Evolutionary conservation across 2,113 vertebrate genomes (phyloP), one percentile per base, ranked within the genome.

Genomic region (Cercocebus atys): DNA sequence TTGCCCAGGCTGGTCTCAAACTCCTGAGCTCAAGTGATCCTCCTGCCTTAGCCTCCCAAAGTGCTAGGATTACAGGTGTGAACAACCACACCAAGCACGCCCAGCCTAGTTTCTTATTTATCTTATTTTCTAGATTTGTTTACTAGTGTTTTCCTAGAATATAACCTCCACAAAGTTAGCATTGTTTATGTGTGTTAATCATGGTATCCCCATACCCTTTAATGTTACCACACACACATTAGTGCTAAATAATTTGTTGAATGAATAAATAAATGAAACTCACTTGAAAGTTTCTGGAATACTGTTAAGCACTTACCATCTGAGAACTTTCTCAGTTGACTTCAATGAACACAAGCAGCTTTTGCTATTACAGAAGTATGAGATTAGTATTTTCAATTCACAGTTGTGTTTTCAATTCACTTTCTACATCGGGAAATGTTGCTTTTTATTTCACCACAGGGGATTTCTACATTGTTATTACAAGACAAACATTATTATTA

Each of bases 401-500:
- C 25, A 95, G 80, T 97, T 94, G n/a, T 94, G 86, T 92, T 97
- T 96, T 96, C 78, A 91, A 12, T 93, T 96, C 38, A 93, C 8
- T 82, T 85, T 70, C 59, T 66, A n/a, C 16, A 73, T 57, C 50
- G 61, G 59, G 20, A 70, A 95, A 90, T 88, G 38, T 61, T 89
- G 2, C 32, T 66, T 96, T 97, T 92, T 81, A 80, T 87, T 76
- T 25, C 22, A 68, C 82, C 27, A 43, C 64, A 59, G 52, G 43
- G 43, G 10, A 23, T 55, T 89, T 84, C 35, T 85, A 43, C 23
- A 40, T 87, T 90, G 86, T 95, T 87, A 93, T 89, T 89, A 73
- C 3, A 94, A 57, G n/a, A 92, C 7, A 90, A 95, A 90, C 55
- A 35, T 59, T 93, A 52, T 73, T 88, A 88, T 72, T 89, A 95